Evolutionary conservation across 2,113 vertebrate species (phyloP).

Genomic region (Muscicapa adusta): DNA sequence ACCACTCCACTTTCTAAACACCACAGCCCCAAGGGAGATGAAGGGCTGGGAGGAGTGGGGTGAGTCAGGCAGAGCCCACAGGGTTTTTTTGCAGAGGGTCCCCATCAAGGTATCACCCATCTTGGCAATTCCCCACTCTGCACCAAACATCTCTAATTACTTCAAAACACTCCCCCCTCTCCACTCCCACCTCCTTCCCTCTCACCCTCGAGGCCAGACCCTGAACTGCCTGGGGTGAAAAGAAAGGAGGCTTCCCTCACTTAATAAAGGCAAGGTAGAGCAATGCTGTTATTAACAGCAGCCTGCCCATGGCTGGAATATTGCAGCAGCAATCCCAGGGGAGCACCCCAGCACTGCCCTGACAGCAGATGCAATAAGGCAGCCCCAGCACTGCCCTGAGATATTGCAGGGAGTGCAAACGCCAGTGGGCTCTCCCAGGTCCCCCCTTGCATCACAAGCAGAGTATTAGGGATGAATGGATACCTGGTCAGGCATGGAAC

Average conservation of each 20-base stretch:
- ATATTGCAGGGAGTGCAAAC: not conserved
- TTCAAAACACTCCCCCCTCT: not conserved
- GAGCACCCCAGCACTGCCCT: conserved; percentile 7
- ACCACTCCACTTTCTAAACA: not conserved
- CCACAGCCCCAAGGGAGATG: no score
- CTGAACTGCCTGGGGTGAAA: not conserved
- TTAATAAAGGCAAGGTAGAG: conserved; percentile 64
- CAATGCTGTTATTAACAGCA: not conserved
- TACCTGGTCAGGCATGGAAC: rapidly evolving
- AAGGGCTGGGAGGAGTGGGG: not conserved
- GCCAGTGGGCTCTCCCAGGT: not conserved
- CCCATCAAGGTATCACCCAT: not conserved
- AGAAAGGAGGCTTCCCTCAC: conserved; percentile 16
- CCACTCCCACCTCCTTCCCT: not conserved
- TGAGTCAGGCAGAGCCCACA: not conserved
- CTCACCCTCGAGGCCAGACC: not conserved
- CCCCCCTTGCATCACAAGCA: not conserved
- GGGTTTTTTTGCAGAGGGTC: not conserved
- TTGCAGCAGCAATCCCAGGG: conserved; percentile 49
- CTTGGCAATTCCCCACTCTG: not conserved
- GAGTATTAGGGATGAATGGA: not conserved
- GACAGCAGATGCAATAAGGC: conserved; percentile 59
- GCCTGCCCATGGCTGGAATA: conserved; percentile 52
- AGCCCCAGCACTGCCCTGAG: conserved; percentile 48
- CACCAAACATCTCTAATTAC: conserved; percentile 48